Evolutionary conservation across 2,113 vertebrate genomes (phyloP).

Genomic region (Callipepla squamata): DNA sequence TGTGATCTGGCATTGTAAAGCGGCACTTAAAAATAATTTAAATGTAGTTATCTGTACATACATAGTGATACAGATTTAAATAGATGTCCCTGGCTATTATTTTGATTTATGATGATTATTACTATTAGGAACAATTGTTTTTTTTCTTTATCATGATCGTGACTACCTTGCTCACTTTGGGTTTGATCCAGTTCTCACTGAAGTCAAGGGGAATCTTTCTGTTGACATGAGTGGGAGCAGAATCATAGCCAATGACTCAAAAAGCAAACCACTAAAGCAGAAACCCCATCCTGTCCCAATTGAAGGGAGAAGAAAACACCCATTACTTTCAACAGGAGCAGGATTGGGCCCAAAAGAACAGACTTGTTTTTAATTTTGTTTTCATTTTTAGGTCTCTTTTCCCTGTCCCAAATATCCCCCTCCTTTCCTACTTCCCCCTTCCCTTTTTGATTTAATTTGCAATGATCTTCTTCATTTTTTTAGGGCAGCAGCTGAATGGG

Average conservation of each 20-base stretch:
- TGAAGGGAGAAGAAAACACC: constrained; percentile 59
- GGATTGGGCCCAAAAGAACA: constrained; percentile 63
- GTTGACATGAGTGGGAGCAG: constrained; percentile 53
- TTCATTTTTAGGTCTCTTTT: constrained; percentile 58
- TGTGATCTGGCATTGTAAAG: constrained; percentile 36
- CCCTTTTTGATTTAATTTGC: constrained; percentile 76
- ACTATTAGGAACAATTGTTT: constrained; percentile 55
- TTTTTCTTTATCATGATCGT: constrained; percentile 77
- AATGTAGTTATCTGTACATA: constrained; percentile 50
- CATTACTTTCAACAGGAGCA: constrained; percentile 64
- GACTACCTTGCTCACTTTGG: constrained; percentile 76
- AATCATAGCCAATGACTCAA: constrained; percentile 49
- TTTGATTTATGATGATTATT: constrained; percentile 34
- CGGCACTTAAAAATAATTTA: constrained; percentile 35
- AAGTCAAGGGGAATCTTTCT: constrained; percentile 59
- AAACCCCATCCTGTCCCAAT: constrained; percentile 60
- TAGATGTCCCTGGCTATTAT: constrained; percentile 5
- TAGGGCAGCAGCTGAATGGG: constrained; percentile 89
- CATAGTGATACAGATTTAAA: constrained; percentile 54
- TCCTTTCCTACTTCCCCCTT: background rate
- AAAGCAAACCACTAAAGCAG: constrained; percentile 20
- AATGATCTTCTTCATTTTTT: constrained; percentile 84
- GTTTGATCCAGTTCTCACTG: constrained; percentile 58
- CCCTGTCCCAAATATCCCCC: constrained; percentile 44
- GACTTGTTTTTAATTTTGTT: constrained; percentile 51